Evolutionary conservation across 2,797 vertebrate genomes (phyloP), one percentile per base, ranked within the genome.

Genomic region (Ctenopoma multispine): DNA sequence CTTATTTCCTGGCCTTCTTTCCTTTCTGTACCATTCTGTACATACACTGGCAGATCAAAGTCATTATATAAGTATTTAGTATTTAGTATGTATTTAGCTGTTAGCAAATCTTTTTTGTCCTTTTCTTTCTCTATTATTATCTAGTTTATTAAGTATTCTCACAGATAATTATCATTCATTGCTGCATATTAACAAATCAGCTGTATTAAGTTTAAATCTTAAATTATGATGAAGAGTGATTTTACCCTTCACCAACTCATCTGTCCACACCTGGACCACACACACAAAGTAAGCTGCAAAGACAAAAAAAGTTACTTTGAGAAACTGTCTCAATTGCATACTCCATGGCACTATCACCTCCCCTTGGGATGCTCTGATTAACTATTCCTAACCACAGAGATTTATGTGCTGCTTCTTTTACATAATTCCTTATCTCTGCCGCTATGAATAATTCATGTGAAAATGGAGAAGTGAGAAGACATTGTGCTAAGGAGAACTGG

Each of bases 401-500:
- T 87, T 83, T 85, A 85, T 83, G 78, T 81, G 88, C 84, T 73
- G 80, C 84, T 86, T 85, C 79, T 88, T 92, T 90, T 91, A 81
- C 82, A 87, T 89, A 88, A 90, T 87, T 89, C 83, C 87, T 89
- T 89, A 90, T 92, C 88, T 91, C 77, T 78, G 64, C 71, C 40
- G 8, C 34, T 7, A 87, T 90, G 84, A 90, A 92, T 92, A 80
- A 92, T 91, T 90, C 87, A 91, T 90, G 77, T 53, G 49, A 74
- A 79, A 82, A 58, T 63, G 77, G 69, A 86, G 81, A 85, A 68
- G 79, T 83, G 77, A 89, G 79, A 86, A 81, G 83, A 84, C 62
- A 77, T 75, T 82, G 85, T 84, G 77, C 69, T 27, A 10, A 38
- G 78, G 70, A 82, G 62, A 63, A 70, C 66, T 41, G 66, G 62